phyloP scores from a whole-genome alignment of 2,888 invertebrate genomes.

The Calameuta idolon region DNA sequence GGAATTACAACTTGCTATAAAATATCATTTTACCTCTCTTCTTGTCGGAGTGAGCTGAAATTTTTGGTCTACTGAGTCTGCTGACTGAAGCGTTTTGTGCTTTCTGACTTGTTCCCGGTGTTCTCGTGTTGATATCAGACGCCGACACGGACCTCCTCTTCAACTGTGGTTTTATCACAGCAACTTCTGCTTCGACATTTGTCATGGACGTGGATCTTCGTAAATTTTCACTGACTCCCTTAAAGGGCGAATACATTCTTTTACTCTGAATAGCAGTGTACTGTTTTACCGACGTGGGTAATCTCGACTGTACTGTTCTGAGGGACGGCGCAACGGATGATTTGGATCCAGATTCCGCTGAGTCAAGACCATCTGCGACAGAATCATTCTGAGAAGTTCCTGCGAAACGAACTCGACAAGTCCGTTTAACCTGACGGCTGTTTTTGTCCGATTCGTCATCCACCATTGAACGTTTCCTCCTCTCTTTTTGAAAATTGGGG shows the following conservation, averaged over 20 bases:
- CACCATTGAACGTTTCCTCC: conserved; percentile 32
- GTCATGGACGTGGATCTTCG: conserved; percentile 19
- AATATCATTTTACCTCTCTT: conserved; percentile 36
- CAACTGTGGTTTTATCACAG: neutral
- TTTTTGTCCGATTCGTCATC: conserved; percentile 19
- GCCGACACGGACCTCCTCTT: conserved; percentile 35
- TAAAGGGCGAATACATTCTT: neutral
- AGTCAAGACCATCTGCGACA: neutral
- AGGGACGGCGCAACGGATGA: neutral
- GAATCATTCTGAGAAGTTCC: conserved; percentile 10
- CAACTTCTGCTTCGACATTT: conserved; percentile 3
- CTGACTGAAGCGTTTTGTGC: conserved; percentile 61
- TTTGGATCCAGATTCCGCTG: neutral
- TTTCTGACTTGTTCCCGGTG: conserved; percentile 58
- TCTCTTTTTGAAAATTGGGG: conserved; percentile 34
- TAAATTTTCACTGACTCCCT: neutral
- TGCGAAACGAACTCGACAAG: conserved; percentile 44
- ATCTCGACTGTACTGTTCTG: neutral
- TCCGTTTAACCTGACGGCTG: conserved; percentile 30
- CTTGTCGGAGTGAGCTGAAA: conserved; percentile 34
- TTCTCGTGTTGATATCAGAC: conserved; percentile 50
- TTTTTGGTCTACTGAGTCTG: conserved; percentile 65
- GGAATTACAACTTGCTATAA: neutral
- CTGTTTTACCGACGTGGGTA: neutral
- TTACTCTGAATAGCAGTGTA: neutral